phyloP scores from a whole-genome alignment of 2,888 invertebrate species.

The Chloromyia formosa region DNA sequence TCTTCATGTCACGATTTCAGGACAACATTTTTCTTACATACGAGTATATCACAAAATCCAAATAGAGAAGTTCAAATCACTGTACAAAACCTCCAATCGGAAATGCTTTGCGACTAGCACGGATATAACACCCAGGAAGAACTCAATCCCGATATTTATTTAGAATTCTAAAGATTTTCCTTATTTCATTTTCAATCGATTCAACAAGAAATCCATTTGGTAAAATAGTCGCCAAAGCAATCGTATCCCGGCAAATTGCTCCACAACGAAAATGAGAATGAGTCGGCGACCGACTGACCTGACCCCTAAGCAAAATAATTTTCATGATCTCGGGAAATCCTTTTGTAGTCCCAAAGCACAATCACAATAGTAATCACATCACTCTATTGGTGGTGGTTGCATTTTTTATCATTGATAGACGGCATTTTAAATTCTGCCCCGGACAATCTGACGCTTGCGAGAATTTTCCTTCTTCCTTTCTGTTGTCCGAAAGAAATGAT shows the following conservation, averaged over 20 bases:
- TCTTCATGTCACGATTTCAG: no score
- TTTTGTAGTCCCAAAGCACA: neutral
- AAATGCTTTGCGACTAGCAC: no score
- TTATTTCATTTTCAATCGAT: neutral
- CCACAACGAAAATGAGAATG: neutral
- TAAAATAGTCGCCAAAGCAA: neutral
- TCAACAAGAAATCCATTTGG: neutral
- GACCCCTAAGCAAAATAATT: conserved; percentile 2
- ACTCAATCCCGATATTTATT: no score
- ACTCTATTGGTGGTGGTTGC: neutral
- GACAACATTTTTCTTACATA: no score
- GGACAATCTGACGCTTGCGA: neutral
- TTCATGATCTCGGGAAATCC: conserved; percentile 7
- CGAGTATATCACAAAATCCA: no score
- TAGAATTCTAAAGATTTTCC: no score
- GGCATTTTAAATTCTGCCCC: neutral
- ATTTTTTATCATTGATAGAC: neutral
- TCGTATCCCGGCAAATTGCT: neutral
- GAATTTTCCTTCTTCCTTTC: neutral
- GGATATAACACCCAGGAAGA: no score
- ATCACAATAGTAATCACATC: neutral
- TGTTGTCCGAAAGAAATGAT: neutral
- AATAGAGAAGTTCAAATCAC: no score
- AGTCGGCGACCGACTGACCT: neutral
- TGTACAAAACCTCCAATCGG: no score